Conservation (phyloP, 2,888 invertebrate species). For the Nephrotoma guestfalica region DNA sequence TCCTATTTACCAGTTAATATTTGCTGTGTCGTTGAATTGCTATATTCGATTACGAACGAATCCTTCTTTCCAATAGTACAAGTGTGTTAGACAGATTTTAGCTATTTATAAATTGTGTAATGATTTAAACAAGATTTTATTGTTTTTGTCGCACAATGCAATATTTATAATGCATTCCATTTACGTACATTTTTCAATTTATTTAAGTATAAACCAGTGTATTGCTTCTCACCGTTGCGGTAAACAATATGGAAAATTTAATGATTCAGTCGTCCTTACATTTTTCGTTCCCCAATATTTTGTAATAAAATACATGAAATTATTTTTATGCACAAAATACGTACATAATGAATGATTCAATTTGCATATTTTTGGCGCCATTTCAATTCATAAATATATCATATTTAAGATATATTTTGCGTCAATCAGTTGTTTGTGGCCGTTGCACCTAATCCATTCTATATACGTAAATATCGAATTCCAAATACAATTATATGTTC, state of each 20-base stretch:
- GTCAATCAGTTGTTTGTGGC: neutral
- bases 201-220: neutral
- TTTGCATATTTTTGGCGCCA: neutral
- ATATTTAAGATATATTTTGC: neutral
- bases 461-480: neutral
- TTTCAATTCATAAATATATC: neutral
- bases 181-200: neutral
- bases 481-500: too few relatives aligned
- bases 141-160: neutral
- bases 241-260: neutral
- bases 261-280: neutral
- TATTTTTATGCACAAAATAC: neutral
- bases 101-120: too few relatives aligned
- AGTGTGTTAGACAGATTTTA: too few relatives aligned
- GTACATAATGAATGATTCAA: neutral
- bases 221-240: neutral
- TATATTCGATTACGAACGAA: too few relatives aligned
- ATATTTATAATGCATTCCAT: neutral
- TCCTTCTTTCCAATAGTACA: too few relatives aligned
- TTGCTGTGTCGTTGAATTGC: neutral
- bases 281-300: neutral
- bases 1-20: neutral
- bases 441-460: neutral
- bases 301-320: neutral
- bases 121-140: too few relatives aligned